Evolutionary conservation across 2,797 vertebrate species (phyloP), one percentile per base, ranked within the genome.

Genomic region (Acanthurus leucopareius): DNA sequence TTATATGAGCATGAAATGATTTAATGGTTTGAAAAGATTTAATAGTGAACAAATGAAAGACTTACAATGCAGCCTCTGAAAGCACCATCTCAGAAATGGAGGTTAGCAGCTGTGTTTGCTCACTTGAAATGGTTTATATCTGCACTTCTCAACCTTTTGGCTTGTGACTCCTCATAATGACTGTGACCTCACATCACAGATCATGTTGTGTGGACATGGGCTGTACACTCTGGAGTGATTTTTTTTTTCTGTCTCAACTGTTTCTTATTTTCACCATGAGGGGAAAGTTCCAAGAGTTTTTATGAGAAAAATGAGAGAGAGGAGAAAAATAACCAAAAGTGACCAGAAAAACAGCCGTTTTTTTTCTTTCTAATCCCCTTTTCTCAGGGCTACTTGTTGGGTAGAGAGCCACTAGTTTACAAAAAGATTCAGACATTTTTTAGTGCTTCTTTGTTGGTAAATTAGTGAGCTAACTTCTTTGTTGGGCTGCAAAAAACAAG

Each of bases 131-230:
- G 35, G 28, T 73, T 45, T 59, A 42, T 54, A 40, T 66, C 28
- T 51, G 63, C 17, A 45, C 38, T 16, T 42, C 38, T 38, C 20
- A 32, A n/a, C 5, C n/a, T 32, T 79, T 16, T 53, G 54, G 19
- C 47, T 60, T 35, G 38, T 54, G 56, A 57, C 11, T 10, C 47
- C 47, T 53, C 67, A 56, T 42, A 73, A 9, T 63, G 0, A 64
- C 69, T 69, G 49, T 62, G 49, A 56, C 22, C 44, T 16, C 61
- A 63, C 1, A 20, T 67, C 25, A 59, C 45, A 20, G 10, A 74
- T 61, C 11, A 8, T 3, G 22, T 15, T 22, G 16, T 17, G 16
- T 19, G 44, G 60, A 57, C 54, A 35, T 57, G 15, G 19, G 32
- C n/a, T 20, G 35, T 20, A 16, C 25, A 16, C 25, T 25, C 48